Evolutionary conservation across 2,797 vertebrate species (phyloP), one percentile per base, ranked within the genome.

Genomic region (Dendrocincla fuliginosa): DNA sequence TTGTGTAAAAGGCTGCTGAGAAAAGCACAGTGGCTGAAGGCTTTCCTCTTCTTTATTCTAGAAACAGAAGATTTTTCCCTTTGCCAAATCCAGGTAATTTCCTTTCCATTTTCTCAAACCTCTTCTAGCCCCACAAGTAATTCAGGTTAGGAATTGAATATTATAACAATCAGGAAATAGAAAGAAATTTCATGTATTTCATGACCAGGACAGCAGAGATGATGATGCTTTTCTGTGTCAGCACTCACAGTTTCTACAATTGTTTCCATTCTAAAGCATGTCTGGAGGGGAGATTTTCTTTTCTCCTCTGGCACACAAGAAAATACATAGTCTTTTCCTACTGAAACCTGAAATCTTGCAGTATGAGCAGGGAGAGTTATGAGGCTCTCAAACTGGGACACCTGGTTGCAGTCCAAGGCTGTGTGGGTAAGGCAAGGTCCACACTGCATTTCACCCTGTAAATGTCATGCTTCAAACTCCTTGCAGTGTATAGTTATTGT

Each of bases 1-100:
- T n/a, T 84, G 47, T 92, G 71, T 13, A 39, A 39, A 39, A 39
- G 39, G 78, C 83, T 96, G 70, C 33, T 79, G 59, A 85, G 65
- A 87, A 56, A 84, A 94, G 42, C 56, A 17, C n/a, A 41, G 89
- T 60, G 92, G 76, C 83, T 94, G 67, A 95, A 91, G 53, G 42
- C 20, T 89, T 94, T 97, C 60, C 78, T 94, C 70, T 83, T 92
- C 83, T 97, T 97, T 95, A 83, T 92, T 90, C 94, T 53, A 97
- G 96, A 95, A 95, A 90, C 94, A 94, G 96, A 96, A 84, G 87
- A 82, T 13, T 27, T 71, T 73, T 28, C 63, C 79, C 17, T 65
- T 79, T 89, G 76, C 92, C 92, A 92, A 87, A 93, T 92, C 88
- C 95, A 96, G 96, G 97, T 97, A 95, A 97, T 95, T 93, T 80